Evolutionary conservation across 2,888 invertebrate genomes (phyloP).

Genomic region (Troilus luridus): DNA sequence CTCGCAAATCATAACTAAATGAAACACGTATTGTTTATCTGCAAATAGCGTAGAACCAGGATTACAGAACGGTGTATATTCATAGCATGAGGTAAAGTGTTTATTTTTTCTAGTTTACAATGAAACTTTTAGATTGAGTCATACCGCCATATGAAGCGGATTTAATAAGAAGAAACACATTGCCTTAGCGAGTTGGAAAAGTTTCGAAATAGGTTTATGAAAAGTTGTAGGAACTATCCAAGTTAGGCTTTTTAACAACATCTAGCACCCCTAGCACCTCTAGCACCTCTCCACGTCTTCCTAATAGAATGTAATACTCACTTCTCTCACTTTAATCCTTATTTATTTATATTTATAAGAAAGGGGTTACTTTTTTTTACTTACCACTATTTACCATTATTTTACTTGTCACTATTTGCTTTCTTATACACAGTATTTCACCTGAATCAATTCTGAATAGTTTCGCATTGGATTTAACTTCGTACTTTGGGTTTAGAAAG

Average conservation of each 20-base stretch:
- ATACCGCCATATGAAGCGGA: not conserved
- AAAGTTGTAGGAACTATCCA: not conserved
- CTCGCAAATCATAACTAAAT: too few relatives aligned
- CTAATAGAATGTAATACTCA: not conserved
- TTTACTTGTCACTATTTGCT: too few relatives aligned
- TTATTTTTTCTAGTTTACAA: not conserved
- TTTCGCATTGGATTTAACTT: too few relatives aligned
- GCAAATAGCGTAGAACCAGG: not conserved
- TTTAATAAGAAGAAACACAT: constrained; percentile 16
- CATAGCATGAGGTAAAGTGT: not conserved
- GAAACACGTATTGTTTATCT: too few relatives aligned
- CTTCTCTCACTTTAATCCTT: not conserved
- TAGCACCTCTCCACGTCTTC: not conserved
- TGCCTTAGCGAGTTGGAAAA: not conserved
- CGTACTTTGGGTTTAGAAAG: too few relatives aligned
- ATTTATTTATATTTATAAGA: not conserved
- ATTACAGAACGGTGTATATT: not conserved
- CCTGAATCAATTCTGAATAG: too few relatives aligned
- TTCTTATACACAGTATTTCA: too few relatives aligned
- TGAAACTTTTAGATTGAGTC: constrained; percentile 1
- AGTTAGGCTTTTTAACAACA: not conserved
- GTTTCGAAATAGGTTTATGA: constrained; percentile 23
- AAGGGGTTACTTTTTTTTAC: too few relatives aligned
- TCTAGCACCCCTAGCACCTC: too few relatives aligned
- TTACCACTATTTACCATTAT: too few relatives aligned